Base-by-base conservation (phyloP, 2,888 invertebrate genomes). In the Phytoseiulus persimilis region DNA sequence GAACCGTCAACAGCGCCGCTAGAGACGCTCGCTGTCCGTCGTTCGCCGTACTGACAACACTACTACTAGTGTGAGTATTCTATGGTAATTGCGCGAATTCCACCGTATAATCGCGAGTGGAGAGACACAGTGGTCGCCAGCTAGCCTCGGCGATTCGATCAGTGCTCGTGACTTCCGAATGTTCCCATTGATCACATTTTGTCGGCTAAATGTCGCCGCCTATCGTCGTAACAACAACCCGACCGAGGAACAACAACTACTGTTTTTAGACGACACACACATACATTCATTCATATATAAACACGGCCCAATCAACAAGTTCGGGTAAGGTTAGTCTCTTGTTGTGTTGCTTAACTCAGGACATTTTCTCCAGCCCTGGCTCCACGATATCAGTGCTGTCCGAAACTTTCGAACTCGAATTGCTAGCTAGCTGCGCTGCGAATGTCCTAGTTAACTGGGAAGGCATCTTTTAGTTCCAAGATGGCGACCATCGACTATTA, bases 21-120 rank as follows among this genome's bases (percentile, higher is more conserved):
- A 65, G 65, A 65, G 65, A 65, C 65, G 65, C 65, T 65, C 65
- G 65, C 65, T 65, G 65, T 65, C 65, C 65, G 65, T 65, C 65
- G 65, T 65, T 65, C 11, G 65, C 65, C 65, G 65, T 65, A 65
- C 65, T 65, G 65, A 65, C 65, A 65, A 65, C 65, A 65, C 65
- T 65, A 65, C 65, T 65, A 65, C 65, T 65, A 65, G 65, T 65
- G 65, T 65, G 65, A 65, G 65, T 65, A 65, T 65, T 65, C 18
- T 3, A 65, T 65, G 65, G 14, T 65, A 23, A 14, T 65, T 65
- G 65, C 65, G 65, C 65, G 65, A 65, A 65, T 65, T 65, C 1
- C 18, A 65, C 14, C 28, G 9, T 65, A 2, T 18, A 28, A 23
- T 18, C 18, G 5, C 65, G 65, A 65, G 65, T 28, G 28, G 1